Evolutionary conservation across 2,113 vertebrate genomes (phyloP).

Genomic region (Etheostoma spectabile): DNA sequence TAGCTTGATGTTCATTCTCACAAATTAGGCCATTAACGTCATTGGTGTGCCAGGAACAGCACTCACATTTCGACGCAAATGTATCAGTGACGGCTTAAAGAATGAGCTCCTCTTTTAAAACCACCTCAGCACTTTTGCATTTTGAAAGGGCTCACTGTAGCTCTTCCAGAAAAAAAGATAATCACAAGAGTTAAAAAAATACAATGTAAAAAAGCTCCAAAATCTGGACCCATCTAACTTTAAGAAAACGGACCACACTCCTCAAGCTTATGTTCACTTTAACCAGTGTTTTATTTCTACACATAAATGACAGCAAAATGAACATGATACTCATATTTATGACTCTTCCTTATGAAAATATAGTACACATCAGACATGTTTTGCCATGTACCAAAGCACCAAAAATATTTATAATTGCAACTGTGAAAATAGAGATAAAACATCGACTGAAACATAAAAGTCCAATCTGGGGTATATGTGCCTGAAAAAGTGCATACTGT

Average conservation of each 20-base stretch:
- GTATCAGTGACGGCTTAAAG: constrained; percentile 69
- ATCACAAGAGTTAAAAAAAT: constrained; percentile 8
- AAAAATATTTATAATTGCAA: constrained; percentile 80
- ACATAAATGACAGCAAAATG: constrained; percentile 86
- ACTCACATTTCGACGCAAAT: constrained; percentile 70
- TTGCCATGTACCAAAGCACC: constrained; percentile 81
- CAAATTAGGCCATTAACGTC: constrained; percentile 79
- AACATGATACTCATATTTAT: constrained; percentile 82
- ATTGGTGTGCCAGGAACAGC: constrained; percentile 75
- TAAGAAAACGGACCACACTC: constrained; percentile 47
- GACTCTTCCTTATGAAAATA: constrained; percentile 84
- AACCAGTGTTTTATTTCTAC: constrained; percentile 88
- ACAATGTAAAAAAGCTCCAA: neutral
- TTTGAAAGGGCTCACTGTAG: constrained; percentile 31
- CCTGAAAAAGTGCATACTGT: constrained; percentile 81
- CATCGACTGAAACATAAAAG: constrained; percentile 68
- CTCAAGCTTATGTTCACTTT: constrained; percentile 71
- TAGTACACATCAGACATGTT: constrained; percentile 81
- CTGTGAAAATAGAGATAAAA: constrained; percentile 75
- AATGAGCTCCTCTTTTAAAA: constrained; percentile 58
- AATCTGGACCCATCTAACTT: neutral
- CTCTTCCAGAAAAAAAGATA: neutral
- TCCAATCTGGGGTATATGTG: constrained; percentile 81
- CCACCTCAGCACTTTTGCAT: constrained; percentile 37
- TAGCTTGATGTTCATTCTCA: constrained; percentile 80